phyloP scores from a whole-genome alignment of 2,797 vertebrate genomes.

The Xerus rutilus region DNA sequence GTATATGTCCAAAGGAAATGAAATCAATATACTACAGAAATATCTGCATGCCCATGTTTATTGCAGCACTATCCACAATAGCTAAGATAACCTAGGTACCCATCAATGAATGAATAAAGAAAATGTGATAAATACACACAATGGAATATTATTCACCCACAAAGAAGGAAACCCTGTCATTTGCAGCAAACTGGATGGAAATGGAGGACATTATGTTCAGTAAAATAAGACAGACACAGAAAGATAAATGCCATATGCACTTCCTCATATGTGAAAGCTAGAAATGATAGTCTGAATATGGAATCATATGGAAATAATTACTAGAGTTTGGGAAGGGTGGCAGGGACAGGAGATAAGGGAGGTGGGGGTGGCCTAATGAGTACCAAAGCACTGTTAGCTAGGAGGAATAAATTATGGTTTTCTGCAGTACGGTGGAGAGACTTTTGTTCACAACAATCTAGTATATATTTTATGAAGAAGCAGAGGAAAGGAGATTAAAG shows the following conservation, averaged over 20 bases:
- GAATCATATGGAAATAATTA: background rate
- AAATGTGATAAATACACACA: background rate
- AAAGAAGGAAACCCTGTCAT: background rate
- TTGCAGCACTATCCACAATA: background rate
- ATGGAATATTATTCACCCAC: background rate
- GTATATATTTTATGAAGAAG: background rate
- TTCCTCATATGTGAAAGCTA: background rate
- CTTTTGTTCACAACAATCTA: background rate
- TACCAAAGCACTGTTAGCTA: background rate
- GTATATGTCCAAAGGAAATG: background rate
- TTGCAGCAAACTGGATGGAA: background rate
- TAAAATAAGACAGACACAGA: background rate
- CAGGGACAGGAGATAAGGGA: background rate
- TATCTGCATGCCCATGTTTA: background rate
- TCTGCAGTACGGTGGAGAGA: background rate
- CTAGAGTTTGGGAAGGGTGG: background rate
- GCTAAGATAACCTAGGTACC: background rate
- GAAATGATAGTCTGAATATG: background rate
- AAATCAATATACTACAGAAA: background rate
- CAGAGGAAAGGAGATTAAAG: background rate
- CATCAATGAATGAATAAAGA: background rate
- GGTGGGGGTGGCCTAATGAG: background rate
- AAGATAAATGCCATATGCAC: background rate
- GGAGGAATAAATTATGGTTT: background rate
- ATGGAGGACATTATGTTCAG: background rate